Percentiles rank a stretch among this genome's conserved stretches.
Conservation (phyloP, 2,888 invertebrate genomes). For the Ditula angustiorana region DNA sequence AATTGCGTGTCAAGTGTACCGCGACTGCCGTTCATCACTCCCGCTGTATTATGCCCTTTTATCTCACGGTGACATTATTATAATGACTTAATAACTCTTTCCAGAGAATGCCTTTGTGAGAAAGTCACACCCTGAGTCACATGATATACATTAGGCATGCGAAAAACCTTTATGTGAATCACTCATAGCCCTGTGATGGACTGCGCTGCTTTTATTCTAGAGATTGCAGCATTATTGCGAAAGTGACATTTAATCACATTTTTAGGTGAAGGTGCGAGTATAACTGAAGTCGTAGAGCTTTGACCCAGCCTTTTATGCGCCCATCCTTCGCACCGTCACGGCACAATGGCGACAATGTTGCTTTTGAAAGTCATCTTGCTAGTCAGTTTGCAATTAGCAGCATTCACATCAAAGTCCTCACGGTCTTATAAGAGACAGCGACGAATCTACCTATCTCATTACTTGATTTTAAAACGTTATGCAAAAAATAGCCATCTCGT, state of each 20-base stretch:
- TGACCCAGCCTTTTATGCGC: conserved; percentile 53
- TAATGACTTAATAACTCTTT: conserved; percentile 74
- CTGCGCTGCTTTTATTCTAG: conserved; percentile 12
- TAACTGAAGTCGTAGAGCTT: conserved; percentile 58
- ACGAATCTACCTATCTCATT: conserved; percentile 26
- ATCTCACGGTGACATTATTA: conserved; percentile 75
- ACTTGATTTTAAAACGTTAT: conserved; percentile 40
- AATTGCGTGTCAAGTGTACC: conserved; percentile 62
- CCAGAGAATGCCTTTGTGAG: conserved; percentile 77
- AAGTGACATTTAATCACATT: conserved; percentile 51
- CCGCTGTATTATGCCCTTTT: conserved; percentile 52
- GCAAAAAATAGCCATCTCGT: conserved; percentile 63
- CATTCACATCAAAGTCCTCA: conserved; percentile 39
- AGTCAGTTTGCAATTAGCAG: conserved; percentile 28
- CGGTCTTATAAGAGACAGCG: conserved; percentile 19
- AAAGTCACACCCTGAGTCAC: conserved; percentile 75
- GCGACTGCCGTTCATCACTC: conserved; percentile 50
- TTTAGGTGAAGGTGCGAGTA: conserved; percentile 60
- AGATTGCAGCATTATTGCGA: conserved; percentile 55
- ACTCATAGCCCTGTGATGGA: conserved; percentile 43
- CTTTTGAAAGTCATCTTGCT: conserved; percentile 60
- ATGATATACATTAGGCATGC: conserved; percentile 56
- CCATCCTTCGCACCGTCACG: conserved; percentile 60
- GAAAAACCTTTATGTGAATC: conserved; percentile 64
- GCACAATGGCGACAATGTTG: conserved; percentile 46